Conservation (phyloP, 2,113 vertebrate species). For the Acanthisitta chloris region DNA sequence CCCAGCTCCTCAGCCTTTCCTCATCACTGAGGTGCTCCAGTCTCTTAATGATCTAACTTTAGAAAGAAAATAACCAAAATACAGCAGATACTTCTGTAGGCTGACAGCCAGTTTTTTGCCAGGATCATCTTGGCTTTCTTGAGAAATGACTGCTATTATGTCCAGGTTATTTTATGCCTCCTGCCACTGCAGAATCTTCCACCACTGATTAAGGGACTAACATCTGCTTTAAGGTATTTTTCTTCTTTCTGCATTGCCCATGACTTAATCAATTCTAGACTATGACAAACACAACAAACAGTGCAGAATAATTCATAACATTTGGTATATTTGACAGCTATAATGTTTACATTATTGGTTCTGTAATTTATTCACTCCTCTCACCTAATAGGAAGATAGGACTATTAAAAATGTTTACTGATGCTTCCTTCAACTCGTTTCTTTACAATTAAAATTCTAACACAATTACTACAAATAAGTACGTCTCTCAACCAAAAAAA, state of each 20-base stretch:
- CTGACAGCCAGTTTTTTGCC: not conserved
- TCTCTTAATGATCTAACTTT: no score
- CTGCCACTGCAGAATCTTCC: not conserved
- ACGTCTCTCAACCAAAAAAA: not conserved
- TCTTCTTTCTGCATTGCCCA: not conserved
- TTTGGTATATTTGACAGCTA: not conserved
- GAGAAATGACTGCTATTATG: not conserved
- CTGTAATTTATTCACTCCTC: not conserved
- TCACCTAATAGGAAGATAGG: not conserved
- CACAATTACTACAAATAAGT: constrained; percentile 9
- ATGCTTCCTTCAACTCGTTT: not conserved
- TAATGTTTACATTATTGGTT: not conserved
- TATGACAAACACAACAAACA: not conserved
- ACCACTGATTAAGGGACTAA: not conserved
- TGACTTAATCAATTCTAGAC: not conserved
- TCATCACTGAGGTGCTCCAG: no score
- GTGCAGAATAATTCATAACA: not conserved
- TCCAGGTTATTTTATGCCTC: not conserved
- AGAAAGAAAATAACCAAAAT: not conserved
- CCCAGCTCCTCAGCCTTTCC: no score
- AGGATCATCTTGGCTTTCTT: fast-evolving
- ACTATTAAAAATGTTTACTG: constrained; percentile 15
- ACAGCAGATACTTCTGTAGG: not conserved
- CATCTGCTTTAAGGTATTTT: not conserved
- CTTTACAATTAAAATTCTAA: not conserved